Evolutionary conservation across 2,113 vertebrate genomes (phyloP).

Genomic region (Nettapus auritus): DNA sequence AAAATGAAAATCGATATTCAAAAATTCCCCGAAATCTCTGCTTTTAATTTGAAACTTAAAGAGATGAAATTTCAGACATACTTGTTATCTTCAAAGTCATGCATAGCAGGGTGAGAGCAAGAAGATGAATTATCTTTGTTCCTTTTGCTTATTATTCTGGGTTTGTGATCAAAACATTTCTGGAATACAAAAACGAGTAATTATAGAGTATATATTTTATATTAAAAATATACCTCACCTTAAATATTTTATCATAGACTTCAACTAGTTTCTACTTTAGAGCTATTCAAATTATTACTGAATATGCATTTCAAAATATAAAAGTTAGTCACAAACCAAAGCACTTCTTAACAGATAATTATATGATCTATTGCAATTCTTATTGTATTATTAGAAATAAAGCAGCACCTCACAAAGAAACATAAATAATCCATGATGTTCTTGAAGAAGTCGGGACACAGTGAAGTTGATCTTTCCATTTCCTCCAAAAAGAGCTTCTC

Average conservation of each 20-base stretch:
- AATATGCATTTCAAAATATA: background rate
- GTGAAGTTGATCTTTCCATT: constrained; percentile 85
- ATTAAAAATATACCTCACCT: background rate
- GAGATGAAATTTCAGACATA: constrained; percentile 75
- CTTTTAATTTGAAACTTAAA: background rate
- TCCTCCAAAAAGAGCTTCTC: constrained; percentile 90
- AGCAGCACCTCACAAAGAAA: constrained; percentile 93
- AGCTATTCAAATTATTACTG: background rate
- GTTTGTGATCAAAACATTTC: constrained; percentile 99
- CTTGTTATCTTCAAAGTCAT: constrained; percentile 95
- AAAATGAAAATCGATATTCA: background rate
- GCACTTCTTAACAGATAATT: background rate
- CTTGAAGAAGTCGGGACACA: constrained; percentile 89
- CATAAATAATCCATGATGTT: constrained; percentile 94
- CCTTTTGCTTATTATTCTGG: constrained; percentile 97
- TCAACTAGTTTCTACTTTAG: background rate
- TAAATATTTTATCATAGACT: background rate
- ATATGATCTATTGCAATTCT: background rate
- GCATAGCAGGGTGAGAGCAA: constrained; percentile 95
- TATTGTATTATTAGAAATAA: background rate
- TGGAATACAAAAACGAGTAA: constrained; percentile 75
- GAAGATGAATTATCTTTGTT: constrained; percentile 89
- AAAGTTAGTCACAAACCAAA: background rate
- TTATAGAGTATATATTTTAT: constrained; percentile 14
- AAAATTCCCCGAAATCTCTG: background rate